These are phyloP conservation scores for Peromyscus maniculatus DNA, from an alignment of 2,113 vertebrate genomes.

Conservation along the genomic window DNA sequence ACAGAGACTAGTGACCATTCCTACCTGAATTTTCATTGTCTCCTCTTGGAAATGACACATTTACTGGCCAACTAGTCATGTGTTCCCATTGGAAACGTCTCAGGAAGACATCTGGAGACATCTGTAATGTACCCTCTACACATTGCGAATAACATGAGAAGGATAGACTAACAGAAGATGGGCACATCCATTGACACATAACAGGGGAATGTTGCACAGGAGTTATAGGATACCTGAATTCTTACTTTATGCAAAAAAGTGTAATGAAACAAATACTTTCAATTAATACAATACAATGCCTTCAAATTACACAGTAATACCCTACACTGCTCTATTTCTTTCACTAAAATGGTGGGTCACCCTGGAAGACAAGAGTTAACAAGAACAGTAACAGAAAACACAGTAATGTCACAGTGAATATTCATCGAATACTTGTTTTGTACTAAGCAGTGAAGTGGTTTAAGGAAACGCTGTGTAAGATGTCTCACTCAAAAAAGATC, in stretches of 20 bases:
- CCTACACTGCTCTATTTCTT: background rate
- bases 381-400: background rate
- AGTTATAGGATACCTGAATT: background rate
- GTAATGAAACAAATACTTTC: slow-evolving; percentile 19
- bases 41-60: background rate
- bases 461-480: slow-evolving; percentile 22
- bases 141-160: background rate
- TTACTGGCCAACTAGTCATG: background rate
- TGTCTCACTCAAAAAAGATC: background rate
- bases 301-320: background rate
- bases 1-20: background rate
- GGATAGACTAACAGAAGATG: background rate
- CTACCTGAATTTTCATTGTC: background rate
- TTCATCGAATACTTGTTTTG: background rate
- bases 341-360: background rate
- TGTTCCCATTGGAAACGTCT: background rate
- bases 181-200: background rate
- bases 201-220: background rate
- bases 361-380: background rate
- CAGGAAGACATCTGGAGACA: background rate
- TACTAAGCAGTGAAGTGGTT: background rate
- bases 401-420: background rate
- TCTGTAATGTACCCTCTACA: background rate
- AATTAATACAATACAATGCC: background rate
- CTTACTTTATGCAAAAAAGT: background rate